Base-by-base conservation (phyloP, 2,888 invertebrate genomes). In the Zeuzera pyrina region DNA sequence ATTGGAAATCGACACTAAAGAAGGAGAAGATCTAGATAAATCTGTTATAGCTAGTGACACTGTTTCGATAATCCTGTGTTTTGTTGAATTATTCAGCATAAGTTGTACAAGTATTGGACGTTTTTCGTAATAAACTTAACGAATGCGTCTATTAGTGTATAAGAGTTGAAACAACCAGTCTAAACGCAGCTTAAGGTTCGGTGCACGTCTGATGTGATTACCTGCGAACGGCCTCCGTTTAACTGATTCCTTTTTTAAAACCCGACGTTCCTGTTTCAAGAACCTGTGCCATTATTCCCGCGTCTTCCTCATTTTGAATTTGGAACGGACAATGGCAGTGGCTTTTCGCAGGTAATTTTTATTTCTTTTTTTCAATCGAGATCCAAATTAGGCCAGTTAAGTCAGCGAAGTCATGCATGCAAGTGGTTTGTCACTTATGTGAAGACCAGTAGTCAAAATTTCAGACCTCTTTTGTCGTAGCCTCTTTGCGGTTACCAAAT, bases 241-340 rank as follows among this genome's bases (percentile, higher is more conserved):
- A 79, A 77, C 56, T 59, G 69, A 74, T 68, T 73, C 77, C 73
- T 66, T 77, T 79, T 78, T 77, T 67, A 62, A 78, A 79, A 74
- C 70, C 67, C 52, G 65, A 66, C 74, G 74, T 73, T 77, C 77
- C 74, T 76, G 76, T 77, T 78, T 73, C 52, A 57, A 70, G 55
- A 78, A 70, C 68, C 67, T 52, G 69, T 55, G 42, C 72, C 77
- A 78, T 78, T 81, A 81, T 71, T 74, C 66, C 70, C 61, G n/a
- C n/a, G 65, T 64, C 74, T 79, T 76, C 77, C 78, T 79, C 73
- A 67, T 78, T 79, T 77, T 74, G 63, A 72, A 73, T 77, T 76
- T 74, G 67, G 67, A 69, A 68, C 55, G 68, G 57, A 77, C 79
- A 79, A 78, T 72, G 71, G 65, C 60, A 52, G 52, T 57, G 57